Base-by-base conservation (phyloP, 2,113 vertebrate species). In the Amazona vittata region DNA sequence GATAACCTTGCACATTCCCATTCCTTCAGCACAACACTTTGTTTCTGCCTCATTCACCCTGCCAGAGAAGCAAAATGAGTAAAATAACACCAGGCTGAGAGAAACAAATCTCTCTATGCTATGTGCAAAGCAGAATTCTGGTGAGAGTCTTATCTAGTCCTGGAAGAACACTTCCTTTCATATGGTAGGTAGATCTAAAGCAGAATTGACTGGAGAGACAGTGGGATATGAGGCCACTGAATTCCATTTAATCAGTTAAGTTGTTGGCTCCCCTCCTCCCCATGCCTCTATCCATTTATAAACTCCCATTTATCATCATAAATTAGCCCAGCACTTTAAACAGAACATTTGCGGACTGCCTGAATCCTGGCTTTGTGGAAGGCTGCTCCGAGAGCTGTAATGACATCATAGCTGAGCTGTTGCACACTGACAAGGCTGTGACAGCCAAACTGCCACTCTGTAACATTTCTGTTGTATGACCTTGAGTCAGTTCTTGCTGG, bases 281-380 rank as follows among this genome's bases (percentile, higher is more conserved):
- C 35, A 33, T 31, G 19, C 59, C 63, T 78, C 74, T 75, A 71
- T 57, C 89, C 86, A 77, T 89, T 86, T 94, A 86, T 65, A 93
- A 94, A 81, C n/a, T 94, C 83, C 26, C 82, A 95, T 81, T 96
- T 91, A 91, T 92, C 92, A 71, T 47, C 76, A 81, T 83, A 96
- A 94, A 90, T 89, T 93, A 93, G 67, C 39, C 63, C 37, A 87
- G 77, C 43, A 75, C 60, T 91, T 94, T 50, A 73, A 85, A 86
- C 12, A 64, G 79, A 90, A 85, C 57, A 43, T 90, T 86, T 37
- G 55, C 47, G 76, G 80, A 64, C 80, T 90, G 71, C 70, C 49
- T 80, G 74, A 90, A 84, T 78, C 44, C 41, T 74, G 75, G 53
- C 55, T 94, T 83, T 92, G 75, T 83, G 70, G 41, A 90, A 96